Evolutionary conservation across 2,888 invertebrate species (phyloP), one percentile per base, ranked within the genome.

Genomic region (Drosophila vallismaia): DNA sequence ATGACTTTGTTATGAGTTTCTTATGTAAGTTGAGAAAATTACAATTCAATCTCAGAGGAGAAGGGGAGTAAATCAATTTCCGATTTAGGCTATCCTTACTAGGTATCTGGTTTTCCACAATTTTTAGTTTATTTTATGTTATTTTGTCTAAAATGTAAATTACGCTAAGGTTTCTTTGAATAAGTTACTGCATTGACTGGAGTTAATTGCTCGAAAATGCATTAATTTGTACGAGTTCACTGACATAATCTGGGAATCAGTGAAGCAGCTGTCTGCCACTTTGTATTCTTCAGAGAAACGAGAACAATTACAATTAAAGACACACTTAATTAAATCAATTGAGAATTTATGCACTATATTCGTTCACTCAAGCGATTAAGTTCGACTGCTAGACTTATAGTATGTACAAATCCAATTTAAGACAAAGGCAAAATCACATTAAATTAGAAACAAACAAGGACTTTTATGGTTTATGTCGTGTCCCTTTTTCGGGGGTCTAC

Each of bases 401-500:
- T 36, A 29, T 14, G 19, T 19, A 54, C 19, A 71, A 76, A 58
- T 59, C 50, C 38, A 72, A 68, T 70, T 33, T 44, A 44, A 36
- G 44, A 19, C 49, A 49, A 46, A 8, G 40, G 26, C 45, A 53
- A 66, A 76, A 69, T 74, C 60, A 63, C 40, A 71, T 80, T 67
- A 69, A 68, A 67, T 58, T 40, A 53, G 70, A 50, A 54, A 31
- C 48, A 10, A 24, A 24, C 50, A 29, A 50, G 40, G 33, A 59
- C 44, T 52, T 42, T 63, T 42, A 57, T 55, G 31, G 44, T 14
- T 68, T 48, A 57, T 51, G 46, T 52, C 40, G 53, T 60, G 51
- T 40, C 40, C 33, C 53, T 26, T 26, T 26, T 38, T 12, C 36
- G 38, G 36, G 36, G 7, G 31, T 36, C 49, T 92, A 96, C 97